Evolutionary conservation across 2,113 vertebrate species (phyloP).

Genomic region (Platysteira castanea): DNA sequence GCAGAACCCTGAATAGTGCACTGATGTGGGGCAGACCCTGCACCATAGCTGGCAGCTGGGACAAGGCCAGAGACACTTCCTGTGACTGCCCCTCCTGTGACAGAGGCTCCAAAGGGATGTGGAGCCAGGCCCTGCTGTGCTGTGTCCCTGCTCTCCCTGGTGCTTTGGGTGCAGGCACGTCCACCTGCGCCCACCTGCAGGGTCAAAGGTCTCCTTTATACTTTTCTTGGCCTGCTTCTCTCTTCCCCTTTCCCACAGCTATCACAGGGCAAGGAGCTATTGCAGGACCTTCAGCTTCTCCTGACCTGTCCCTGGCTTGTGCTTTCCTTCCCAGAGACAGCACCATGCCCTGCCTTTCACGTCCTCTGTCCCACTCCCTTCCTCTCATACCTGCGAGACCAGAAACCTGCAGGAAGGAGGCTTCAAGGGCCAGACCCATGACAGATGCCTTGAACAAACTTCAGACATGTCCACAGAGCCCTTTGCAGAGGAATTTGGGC

Average conservation of each 20-base stretch:
- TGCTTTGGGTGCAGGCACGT: background rate
- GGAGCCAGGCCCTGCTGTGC: background rate
- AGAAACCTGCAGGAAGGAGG: background rate
- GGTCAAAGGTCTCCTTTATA: background rate
- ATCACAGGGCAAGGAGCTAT: background rate
- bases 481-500: background rate
- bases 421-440: background rate
- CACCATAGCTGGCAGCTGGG: background rate
- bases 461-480: fast-evolving
- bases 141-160: background rate
- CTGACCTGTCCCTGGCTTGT: background rate
- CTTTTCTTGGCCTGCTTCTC: background rate
- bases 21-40: background rate
- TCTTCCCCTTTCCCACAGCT: background rate
- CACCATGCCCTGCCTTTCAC: background rate
- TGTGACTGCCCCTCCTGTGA: background rate
- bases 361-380: background rate
- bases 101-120: background rate
- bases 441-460: background rate
- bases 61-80: background rate
- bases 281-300: background rate
- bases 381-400: background rate
- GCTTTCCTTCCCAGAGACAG: background rate
- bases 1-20: background rate
- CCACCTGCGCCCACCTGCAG: background rate